Percentiles rank a stretch among this genome's conserved stretches.
phyloP scores from a whole-genome alignment of 1,140 invertebrate species.

The Drosophila triauraria region DNA sequence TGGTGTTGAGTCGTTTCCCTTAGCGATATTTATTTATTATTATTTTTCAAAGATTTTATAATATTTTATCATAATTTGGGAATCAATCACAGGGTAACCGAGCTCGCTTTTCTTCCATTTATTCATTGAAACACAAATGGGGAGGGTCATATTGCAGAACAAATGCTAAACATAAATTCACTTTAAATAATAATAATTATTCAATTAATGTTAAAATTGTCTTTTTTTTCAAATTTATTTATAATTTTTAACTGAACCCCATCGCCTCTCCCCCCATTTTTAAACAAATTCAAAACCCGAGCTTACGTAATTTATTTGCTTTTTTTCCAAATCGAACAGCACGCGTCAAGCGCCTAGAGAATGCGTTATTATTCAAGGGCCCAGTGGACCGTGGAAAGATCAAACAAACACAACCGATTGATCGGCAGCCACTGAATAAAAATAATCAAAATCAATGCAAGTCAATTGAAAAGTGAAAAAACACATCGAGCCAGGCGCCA shows the following conservation, averaged over 20 bases:
- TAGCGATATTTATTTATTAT: too few species aligned
- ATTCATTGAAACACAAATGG: too few species aligned
- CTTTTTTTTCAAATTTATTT: too few species aligned
- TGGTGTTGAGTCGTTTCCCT: too few species aligned
- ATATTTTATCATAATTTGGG: too few species aligned
- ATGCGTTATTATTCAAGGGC: slow-evolving; percentile 27
- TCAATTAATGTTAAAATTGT: too few species aligned
- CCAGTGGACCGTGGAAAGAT: slow-evolving; percentile 62
- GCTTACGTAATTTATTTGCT: slow-evolving; percentile 54
- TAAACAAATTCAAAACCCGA: slow-evolving; percentile 16
- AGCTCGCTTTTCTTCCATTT: too few species aligned
- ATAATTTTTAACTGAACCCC: background rate
- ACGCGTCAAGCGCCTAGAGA: slow-evolving; percentile 55
- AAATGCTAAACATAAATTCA: too few species aligned
- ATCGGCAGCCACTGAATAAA: slow-evolving; percentile 7
- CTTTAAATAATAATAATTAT: too few species aligned
- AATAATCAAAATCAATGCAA: slow-evolving; percentile 78
- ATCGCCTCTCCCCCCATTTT: background rate
- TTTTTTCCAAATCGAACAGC: slow-evolving; percentile 54
- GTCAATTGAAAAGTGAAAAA: slow-evolving; percentile 67
- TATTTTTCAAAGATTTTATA: too few species aligned
- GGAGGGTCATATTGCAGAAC: too few species aligned
- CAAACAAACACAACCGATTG: slow-evolving; percentile 24
- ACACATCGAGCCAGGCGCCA: slow-evolving; percentile 61
- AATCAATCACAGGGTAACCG: too few species aligned